Percentiles rank a stretch among this genome's conserved stretches.
Conservation (phyloP, 2,113 vertebrate species). For the Seriola quinqueradiata region DNA sequence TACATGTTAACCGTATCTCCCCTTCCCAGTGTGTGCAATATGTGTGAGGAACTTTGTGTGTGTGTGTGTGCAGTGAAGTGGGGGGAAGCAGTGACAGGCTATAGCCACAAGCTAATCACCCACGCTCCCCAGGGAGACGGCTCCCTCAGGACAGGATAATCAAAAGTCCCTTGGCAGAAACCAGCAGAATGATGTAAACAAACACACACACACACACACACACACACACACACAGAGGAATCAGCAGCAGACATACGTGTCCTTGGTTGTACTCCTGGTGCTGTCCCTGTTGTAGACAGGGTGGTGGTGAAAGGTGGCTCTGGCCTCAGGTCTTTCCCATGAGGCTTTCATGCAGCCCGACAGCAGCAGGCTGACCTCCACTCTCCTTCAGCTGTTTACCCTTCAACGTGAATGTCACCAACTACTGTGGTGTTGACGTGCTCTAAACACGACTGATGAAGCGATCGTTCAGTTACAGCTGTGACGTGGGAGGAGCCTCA, state of each 20-base stretch:
- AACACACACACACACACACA: conserved; percentile 54
- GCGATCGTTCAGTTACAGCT: neutral
- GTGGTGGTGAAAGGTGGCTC: conserved; percentile 65
- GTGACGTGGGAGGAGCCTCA: neutral
- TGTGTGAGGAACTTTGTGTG: conserved; percentile 23
- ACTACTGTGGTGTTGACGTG: neutral
- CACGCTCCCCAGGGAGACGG: conserved; percentile 54
- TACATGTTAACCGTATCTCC: conserved; percentile 72
- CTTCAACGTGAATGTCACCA: conserved; percentile 44
- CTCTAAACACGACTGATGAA: neutral
- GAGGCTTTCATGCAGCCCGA: conserved; percentile 37
- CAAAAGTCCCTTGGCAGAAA: conserved; percentile 63
- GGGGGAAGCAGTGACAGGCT: conserved; percentile 62
- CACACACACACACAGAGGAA: conserved; percentile 39
- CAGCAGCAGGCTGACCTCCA: conserved; percentile 58
- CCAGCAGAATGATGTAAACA: conserved; percentile 61
- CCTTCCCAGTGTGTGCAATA: conserved; percentile 41
- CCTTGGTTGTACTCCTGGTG: conserved; percentile 62
- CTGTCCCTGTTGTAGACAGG: conserved; percentile 45
- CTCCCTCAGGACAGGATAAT: conserved; percentile 69
- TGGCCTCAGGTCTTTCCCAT: conserved; percentile 57
- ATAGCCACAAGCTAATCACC: conserved; percentile 73
- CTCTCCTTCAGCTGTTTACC: conserved; percentile 49
- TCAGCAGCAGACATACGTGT: conserved; percentile 48
- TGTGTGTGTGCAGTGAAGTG: conserved; percentile 41